phyloP scores from a whole-genome alignment of 2,113 vertebrate species.

The Oncorhynchus kisutch region DNA sequence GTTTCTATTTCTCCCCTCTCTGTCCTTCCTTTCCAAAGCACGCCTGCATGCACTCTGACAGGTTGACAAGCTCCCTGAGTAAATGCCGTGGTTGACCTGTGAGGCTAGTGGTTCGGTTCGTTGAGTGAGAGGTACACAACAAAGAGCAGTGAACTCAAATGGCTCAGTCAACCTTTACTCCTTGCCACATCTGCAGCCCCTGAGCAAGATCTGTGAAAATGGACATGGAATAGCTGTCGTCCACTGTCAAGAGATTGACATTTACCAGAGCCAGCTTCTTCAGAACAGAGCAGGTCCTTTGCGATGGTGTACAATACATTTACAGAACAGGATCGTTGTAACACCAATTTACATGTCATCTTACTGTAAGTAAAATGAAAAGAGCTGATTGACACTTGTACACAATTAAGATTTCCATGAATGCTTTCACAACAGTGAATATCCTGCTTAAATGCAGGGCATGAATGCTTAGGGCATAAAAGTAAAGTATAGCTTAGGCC shows the following conservation, averaged over 20 bases:
- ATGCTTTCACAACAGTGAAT: neutral
- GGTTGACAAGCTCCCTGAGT: conserved; percentile 63
- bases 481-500: neutral
- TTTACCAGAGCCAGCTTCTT: too few species aligned
- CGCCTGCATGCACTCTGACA: conserved; percentile 64
- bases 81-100: conserved; percentile 62
- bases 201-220: conserved; percentile 18
- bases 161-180: conserved; percentile 43
- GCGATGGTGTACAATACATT: too few species aligned
- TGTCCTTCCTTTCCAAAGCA: conserved; percentile 39
- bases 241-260: too few species aligned
- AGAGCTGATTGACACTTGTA: neutral
- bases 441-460: neutral
- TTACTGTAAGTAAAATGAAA: too few species aligned
- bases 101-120: conserved; percentile 53
- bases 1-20: conserved; percentile 28
- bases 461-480: neutral
- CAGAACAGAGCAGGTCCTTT: too few species aligned
- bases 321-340: too few species aligned
- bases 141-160: conserved; percentile 55
- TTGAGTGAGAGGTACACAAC: conserved; percentile 55
- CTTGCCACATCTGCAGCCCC: conserved; percentile 50
- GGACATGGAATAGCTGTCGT: too few species aligned
- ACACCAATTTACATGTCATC: too few species aligned
- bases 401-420: neutral